Percentiles rank a stretch among this genome's conserved stretches.
These are phyloP conservation scores for Phyllotreta cruciferae DNA, from an alignment of 2,888 invertebrate species.

Conservation along the genomic window DNA sequence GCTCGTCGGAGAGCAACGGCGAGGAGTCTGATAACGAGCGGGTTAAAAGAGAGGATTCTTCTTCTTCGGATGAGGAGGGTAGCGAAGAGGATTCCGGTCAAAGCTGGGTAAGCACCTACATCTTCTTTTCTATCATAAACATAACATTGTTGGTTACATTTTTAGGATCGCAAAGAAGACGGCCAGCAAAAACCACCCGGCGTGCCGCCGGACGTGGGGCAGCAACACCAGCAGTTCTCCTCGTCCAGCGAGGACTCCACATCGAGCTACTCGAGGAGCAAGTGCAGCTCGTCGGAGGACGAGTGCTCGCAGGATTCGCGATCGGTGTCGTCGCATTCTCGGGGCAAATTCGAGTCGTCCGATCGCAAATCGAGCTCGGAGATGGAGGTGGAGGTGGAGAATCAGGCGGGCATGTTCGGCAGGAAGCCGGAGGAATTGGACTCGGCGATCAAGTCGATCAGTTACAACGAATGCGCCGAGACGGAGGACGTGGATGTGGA, in stretches of 20 bases:
- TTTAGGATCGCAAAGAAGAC: slow-evolving; percentile 23
- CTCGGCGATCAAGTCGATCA: slow-evolving; percentile 57
- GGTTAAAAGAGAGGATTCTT: slow-evolving; percentile 29
- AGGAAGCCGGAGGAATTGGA: slow-evolving; percentile 54
- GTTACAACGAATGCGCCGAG: slow-evolving; percentile 50
- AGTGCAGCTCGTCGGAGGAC: slow-evolving; percentile 34
- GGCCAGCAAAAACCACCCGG: not conserved
- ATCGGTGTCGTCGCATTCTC: slow-evolving; percentile 33
- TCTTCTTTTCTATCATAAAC: no score
- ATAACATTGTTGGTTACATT: not conserved
- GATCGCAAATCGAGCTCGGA: slow-evolving; percentile 34
- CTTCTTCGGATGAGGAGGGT: slow-evolving; percentile 37
- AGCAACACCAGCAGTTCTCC: slow-evolving; percentile 18
- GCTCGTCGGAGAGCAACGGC: slow-evolving; percentile 44
- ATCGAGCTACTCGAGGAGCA: slow-evolving; percentile 35
- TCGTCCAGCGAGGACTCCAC: slow-evolving; percentile 37
- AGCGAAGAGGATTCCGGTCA: slow-evolving; percentile 33
- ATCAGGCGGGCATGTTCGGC: slow-evolving; percentile 35
- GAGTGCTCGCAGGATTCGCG: slow-evolving; percentile 34
- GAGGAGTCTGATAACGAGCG: slow-evolving; percentile 38
- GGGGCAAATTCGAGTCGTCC: slow-evolving; percentile 28
- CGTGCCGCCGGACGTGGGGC: not conserved
- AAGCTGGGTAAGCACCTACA: slow-evolving; percentile 11
- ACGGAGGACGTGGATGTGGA: slow-evolving; percentile 43
- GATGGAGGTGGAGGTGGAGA: slow-evolving; percentile 28